Evolutionary conservation across 1,140 invertebrate genomes (phyloP), one percentile per base, ranked within the genome.

Genomic region (Penaeus vannamei): DNA sequence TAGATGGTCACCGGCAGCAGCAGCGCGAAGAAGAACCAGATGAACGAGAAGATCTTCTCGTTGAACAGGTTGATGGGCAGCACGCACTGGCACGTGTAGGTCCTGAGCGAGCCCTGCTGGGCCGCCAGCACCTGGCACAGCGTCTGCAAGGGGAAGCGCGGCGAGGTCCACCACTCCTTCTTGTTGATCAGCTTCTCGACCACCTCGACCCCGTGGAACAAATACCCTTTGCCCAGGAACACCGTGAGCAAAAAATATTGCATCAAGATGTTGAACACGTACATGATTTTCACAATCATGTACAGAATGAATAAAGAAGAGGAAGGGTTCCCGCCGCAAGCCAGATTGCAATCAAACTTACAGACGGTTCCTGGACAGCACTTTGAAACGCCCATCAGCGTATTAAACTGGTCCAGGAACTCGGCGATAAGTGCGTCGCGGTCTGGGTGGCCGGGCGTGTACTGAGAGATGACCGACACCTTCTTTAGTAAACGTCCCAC

Each of bases 11-110:
- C 91, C 20, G 93, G 93, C 61, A 93, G 91, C 23, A 93, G 87
- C 82, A 93, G 90, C 22, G 93, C 93, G 69, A 93, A 91, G 91
- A 93, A 93, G 89, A 93, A 93, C 93, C 93, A 93, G 64, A 93
- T 92, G 83, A 93, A 92, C 8, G 92, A 92, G 88, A 94, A 94
- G 87, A 94, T 94, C 91, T 94, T 94, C 91, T 94, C 94, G 91
- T 94, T 94, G 92, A 94, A 94, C 53, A 94, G 92, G 90, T 94
- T 94, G 91, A 94, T 94, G 42, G 94, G 94, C 86, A 94, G 92
- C 26, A 94, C 94, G 90, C 94, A 94, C 91, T 94, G 94, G 46
- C 93, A 93, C n/a, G 92, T 93, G 91, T 93, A 93, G 36, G 92
- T 92, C 42, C 92, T 91, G 20, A 93, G 91, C 14, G 92, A 92